A percentile compares a stretch with the other conserved stretches of the same genome.
These are phyloP conservation scores for Euleptes europaea DNA, from an alignment of 2,113 vertebrate species.

Conservation along the genomic window DNA sequence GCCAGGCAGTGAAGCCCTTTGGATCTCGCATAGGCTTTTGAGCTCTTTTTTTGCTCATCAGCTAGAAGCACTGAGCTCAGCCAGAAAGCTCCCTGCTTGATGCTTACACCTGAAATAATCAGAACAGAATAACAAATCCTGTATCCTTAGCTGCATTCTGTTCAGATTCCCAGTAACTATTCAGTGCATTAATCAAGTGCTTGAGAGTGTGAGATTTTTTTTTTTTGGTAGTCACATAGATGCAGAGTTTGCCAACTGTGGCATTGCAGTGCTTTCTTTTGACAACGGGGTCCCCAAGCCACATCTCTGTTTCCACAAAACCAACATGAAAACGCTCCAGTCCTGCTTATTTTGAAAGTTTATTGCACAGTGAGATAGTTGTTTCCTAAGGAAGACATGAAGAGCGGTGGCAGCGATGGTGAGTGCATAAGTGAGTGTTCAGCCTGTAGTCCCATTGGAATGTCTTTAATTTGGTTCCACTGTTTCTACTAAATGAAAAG, in stretches of 20 bases:
- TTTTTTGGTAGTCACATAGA: not conserved
- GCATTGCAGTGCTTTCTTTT: not conserved
- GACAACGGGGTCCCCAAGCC: not conserved
- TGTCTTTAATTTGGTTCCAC: not conserved
- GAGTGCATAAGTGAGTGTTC: no score
- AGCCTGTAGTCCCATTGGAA: not conserved
- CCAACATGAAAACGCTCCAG: not conserved
- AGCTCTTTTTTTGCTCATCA: not conserved
- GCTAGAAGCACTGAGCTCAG: not conserved
- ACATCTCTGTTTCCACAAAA: not conserved
- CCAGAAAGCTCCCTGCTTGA: not conserved
- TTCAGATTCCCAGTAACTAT: not conserved
- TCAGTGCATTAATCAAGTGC: not conserved
- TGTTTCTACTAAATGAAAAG: not conserved
- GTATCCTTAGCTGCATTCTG: not conserved
- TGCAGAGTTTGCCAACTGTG: not conserved
- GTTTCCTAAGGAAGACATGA: not conserved
- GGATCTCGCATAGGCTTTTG: not conserved
- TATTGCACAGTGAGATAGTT: not conserved
- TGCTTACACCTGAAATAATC: slow-evolving; percentile 8
- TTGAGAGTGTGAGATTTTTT: not conserved
- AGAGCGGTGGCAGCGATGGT: not conserved
- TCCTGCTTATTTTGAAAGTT: not conserved
- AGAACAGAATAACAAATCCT: not conserved
- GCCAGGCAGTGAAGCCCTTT: not conserved